Conservation (phyloP, 1,140 invertebrate genomes). For the Eubasilissa regina region DNA sequence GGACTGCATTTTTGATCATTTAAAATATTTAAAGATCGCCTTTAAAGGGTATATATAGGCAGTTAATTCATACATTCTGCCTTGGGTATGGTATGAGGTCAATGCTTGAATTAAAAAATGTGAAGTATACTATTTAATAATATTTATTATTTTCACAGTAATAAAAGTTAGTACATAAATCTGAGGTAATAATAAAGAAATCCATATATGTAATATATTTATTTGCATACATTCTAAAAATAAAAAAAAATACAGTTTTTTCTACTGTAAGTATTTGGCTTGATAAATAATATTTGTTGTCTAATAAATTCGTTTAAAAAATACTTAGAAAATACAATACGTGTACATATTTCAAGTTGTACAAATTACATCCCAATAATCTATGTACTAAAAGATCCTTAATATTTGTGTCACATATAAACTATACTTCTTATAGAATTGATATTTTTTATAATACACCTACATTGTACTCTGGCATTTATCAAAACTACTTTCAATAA, state of each 20-base stretch:
- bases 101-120: neutral
- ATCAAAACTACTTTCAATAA: no score
- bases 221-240: slow-evolving; percentile 10
- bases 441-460: slow-evolving; percentile 7
- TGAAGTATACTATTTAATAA: neutral
- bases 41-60: no score
- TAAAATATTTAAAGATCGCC: no score
- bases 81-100: neutral
- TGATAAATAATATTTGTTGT: slow-evolving; percentile 15
- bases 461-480: slow-evolving; percentile 16
- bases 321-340: slow-evolving; percentile 21
- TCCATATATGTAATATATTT: slow-evolving; percentile 13
- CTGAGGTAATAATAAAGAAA: slow-evolving; percentile 30
- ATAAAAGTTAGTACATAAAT: slow-evolving; percentile 27
- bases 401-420: slow-evolving; percentile 19
- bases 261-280: slow-evolving; percentile 35
- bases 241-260: slow-evolving; percentile 29
- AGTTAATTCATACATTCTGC: neutral
- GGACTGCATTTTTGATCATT: no score
- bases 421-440: slow-evolving; percentile 11
- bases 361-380: slow-evolving; percentile 1
- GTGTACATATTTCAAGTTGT: neutral
- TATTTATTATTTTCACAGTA: slow-evolving; percentile 21
- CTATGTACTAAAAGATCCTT: slow-evolving; percentile 22
- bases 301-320: slow-evolving; percentile 32